These are phyloP conservation scores for Chymomyza amoena DNA, from an alignment of 2,888 invertebrate species.

Conservation along the genomic window DNA sequence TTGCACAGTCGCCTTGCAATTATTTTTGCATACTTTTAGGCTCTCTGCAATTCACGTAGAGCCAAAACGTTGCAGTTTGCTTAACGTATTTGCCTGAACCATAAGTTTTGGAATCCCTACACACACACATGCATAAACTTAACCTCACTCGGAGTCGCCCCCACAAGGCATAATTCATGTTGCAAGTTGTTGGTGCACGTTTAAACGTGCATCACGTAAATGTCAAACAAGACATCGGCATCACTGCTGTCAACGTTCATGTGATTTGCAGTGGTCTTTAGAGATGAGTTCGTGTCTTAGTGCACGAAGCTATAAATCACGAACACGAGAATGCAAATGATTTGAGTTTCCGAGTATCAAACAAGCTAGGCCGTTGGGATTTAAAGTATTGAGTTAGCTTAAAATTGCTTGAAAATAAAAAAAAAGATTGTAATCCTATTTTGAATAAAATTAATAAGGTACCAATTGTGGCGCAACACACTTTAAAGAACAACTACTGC, in stretches of 20 bases:
- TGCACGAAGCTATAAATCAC: not conserved
- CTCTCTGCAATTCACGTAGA: constrained; percentile 45
- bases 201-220: constrained; percentile 70
- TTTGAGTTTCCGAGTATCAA: too few relatives aligned
- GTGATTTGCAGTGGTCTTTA: constrained; percentile 55
- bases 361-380: too few relatives aligned
- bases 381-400: too few relatives aligned
- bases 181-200: constrained; percentile 54
- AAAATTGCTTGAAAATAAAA: too few relatives aligned
- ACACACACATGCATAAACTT: not conserved
- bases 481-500: too few relatives aligned
- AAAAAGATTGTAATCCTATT: too few relatives aligned
- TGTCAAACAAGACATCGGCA: constrained; percentile 62
- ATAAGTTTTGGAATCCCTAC: constrained; percentile 42
- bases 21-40: constrained; percentile 53
- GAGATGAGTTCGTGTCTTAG: not conserved
- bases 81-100: constrained; percentile 53
- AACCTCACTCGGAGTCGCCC: not conserved
- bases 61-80: constrained; percentile 35
- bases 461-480: too few relatives aligned
- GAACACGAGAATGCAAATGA: not conserved
- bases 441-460: too few relatives aligned
- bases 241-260: constrained; percentile 38
- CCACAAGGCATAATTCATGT: constrained; percentile 59
- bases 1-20: constrained; percentile 1